phyloP scores from a whole-genome alignment of 1,140 invertebrate species.

The Scaptodrosophila lebanonensis region DNA sequence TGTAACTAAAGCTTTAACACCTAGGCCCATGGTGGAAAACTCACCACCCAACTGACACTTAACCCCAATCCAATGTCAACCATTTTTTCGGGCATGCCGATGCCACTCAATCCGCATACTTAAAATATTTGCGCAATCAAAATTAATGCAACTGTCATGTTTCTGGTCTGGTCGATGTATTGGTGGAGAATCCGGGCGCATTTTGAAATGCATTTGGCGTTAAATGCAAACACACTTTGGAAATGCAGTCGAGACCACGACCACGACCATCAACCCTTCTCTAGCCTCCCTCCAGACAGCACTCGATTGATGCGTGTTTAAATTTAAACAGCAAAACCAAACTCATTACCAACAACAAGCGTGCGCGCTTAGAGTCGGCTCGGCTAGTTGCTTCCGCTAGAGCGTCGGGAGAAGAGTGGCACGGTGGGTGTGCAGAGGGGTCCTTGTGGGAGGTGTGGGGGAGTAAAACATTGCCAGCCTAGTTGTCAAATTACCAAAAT shows the following conservation, averaged over 20 bases:
- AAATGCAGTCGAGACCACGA: conserved; percentile 52
- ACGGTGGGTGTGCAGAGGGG: no score
- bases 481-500: conserved; percentile 74
- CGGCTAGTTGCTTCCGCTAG: conserved; percentile 8
- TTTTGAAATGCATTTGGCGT: conserved; percentile 52
- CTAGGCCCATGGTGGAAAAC: no score
- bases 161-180: conserved; percentile 30
- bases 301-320: conserved; percentile 44
- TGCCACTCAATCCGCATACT: conserved; percentile 54
- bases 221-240: conserved; percentile 75
- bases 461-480: conserved; percentile 9
- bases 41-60: conserved; percentile 11
- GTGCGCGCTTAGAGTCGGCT: conserved; percentile 19
- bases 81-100: conserved; percentile 54
- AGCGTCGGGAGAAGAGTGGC: no score
- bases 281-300: not conserved
- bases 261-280: not conserved
- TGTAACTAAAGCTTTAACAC: no score
- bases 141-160: conserved; percentile 76
- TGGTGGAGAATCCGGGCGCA: no score
- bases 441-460: not conserved
- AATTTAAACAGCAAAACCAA: conserved; percentile 75
- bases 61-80: conserved; percentile 22
- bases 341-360: conserved; percentile 71
- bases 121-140: conserved; percentile 72